Conservation (phyloP, 2,797 vertebrate genomes). For the Delichon dasypus region DNA sequence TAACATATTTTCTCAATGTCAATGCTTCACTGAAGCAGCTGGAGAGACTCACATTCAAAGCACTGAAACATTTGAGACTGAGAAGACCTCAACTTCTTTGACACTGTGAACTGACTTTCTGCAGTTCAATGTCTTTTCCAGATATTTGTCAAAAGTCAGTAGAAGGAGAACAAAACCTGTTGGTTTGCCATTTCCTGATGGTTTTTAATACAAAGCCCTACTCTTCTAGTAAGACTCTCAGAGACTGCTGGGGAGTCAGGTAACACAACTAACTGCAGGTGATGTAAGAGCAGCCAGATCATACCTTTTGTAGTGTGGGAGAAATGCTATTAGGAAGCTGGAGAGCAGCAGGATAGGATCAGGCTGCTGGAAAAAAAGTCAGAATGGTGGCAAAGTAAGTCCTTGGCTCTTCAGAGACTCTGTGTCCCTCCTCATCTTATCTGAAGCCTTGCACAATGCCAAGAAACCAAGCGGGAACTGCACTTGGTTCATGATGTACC, state of each 20-base stretch:
- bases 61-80: not conserved
- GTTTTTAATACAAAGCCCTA: not conserved
- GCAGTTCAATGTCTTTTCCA: not conserved
- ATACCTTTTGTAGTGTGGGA: not conserved
- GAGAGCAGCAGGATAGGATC: not conserved
- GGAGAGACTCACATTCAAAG: slow-evolving; percentile 15
- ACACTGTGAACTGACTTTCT: not conserved
- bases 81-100: not conserved
- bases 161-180: not conserved
- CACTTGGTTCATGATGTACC: not conserved
- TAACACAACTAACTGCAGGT: not conserved
- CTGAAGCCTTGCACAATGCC: not conserved
- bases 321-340: not conserved
- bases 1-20: not conserved
- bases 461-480: not conserved
- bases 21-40: slow-evolving; percentile 10
- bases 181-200: not conserved
- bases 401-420: not conserved
- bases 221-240: not conserved
- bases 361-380: not conserved
- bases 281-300: not conserved
- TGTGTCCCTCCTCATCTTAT: not conserved
- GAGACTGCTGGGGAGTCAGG: not conserved
- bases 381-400: not conserved
- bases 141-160: not conserved